Evolutionary conservation across 2,797 vertebrate genomes (phyloP).

Genomic region (Sitta carolinensis): DNA sequence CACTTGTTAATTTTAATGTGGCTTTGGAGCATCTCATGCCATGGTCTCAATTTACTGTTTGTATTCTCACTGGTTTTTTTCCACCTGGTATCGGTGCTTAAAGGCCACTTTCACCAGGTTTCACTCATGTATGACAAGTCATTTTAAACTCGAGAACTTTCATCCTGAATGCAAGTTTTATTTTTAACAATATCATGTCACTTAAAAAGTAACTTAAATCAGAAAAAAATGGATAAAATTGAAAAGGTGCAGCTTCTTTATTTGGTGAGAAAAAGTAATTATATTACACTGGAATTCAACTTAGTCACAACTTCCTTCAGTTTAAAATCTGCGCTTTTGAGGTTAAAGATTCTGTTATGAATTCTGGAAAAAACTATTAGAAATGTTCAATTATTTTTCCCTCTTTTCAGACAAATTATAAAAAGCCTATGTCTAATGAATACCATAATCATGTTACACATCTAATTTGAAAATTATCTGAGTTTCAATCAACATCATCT

Average conservation of each 20-base stretch:
- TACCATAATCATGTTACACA: neutral
- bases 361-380: neutral
- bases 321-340: neutral
- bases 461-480: neutral
- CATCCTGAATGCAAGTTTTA: neutral
- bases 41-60: neutral
- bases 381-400: rapidly evolving
- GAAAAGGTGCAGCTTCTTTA: neutral
- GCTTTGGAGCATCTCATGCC: neutral
- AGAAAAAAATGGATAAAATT: neutral
- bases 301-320: neutral
- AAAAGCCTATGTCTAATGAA: neutral
- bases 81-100: neutral
- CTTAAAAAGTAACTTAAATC: neutral
- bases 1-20: neutral
- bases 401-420: neutral
- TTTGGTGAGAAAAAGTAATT: neutral
- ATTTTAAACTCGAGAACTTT: neutral
- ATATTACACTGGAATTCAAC: neutral
- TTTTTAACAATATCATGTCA: rapidly evolving
- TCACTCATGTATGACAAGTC: neutral
- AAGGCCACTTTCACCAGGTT: neutral
- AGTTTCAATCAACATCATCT: neutral
- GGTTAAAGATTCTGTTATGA: neutral
- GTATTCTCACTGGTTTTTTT: rapidly evolving